A percentile compares a stretch with the other conserved stretches of the same genome.
These are phyloP conservation scores for Alca torda DNA, from an alignment of 2,797 vertebrate genomes.

Conservation along the genomic window DNA sequence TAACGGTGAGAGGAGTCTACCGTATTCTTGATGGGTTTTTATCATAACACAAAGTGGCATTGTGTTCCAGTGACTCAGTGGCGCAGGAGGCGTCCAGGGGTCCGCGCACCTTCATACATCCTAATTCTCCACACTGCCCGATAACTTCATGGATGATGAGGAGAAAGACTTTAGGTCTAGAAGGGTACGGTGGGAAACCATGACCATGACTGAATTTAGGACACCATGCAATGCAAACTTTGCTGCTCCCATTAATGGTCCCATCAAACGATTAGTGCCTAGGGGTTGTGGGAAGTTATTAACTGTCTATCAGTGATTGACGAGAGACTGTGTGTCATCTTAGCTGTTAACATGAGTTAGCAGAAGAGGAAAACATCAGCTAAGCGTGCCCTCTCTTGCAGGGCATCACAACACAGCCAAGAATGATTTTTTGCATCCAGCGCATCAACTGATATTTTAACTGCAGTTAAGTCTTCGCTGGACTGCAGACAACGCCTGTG, in stretches of 20 bases:
- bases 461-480: not conserved
- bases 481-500: not conserved
- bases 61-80: not conserved
- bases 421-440: not conserved
- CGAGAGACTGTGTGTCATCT: not conserved
- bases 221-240: accelerated
- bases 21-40: not conserved
- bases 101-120: not conserved
- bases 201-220: not conserved
- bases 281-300: not conserved
- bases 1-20: not conserved
- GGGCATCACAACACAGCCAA: not conserved
- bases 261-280: not conserved
- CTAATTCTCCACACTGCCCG: not conserved
- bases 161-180: not conserved
- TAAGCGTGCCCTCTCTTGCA: not conserved
- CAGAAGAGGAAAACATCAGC: not conserved
- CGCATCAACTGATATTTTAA: not conserved
- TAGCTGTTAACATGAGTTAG: not conserved
- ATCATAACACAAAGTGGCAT: not conserved
- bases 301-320: not conserved
- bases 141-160: not conserved
- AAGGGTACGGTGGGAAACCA: not conserved
- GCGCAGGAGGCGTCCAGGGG: not conserved
- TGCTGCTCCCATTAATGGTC: not conserved